Conservation (phyloP, 2,888 invertebrate genomes). For the Cecidostiba fungosa region DNA sequence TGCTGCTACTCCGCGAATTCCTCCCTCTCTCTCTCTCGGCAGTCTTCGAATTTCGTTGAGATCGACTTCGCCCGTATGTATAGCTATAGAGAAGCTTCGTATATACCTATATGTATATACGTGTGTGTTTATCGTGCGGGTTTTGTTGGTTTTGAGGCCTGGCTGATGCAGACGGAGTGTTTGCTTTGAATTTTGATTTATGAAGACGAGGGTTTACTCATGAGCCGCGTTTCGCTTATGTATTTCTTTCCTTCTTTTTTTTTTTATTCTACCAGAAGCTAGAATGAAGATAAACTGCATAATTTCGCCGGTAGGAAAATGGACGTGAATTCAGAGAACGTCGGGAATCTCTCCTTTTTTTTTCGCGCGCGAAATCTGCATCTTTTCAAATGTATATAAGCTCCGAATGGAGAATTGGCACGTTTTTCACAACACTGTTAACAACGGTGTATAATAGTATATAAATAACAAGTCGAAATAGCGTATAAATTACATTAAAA, state of each 20-base stretch:
- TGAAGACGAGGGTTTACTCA: slow-evolving; percentile 9
- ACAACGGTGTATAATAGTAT: background rate
- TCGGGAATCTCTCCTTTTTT: background rate
- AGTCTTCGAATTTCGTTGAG: background rate
- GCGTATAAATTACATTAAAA: background rate
- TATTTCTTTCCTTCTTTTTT: background rate
- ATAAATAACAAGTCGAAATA: background rate
- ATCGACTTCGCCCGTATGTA: background rate
- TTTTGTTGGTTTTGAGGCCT: slow-evolving; percentile 4
- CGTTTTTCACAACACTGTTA: background rate
- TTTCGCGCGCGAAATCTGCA: background rate
- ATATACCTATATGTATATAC: background rate
- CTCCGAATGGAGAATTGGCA: background rate
- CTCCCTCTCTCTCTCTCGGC: background rate
- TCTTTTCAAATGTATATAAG: background rate
- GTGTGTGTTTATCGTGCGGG: background rate
- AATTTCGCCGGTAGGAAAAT: background rate
- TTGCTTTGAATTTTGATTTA: slow-evolving; percentile 15
- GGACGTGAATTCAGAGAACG: background rate
- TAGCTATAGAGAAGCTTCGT: background rate
- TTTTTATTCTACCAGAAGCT: background rate
- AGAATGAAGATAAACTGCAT: slow-evolving; percentile 7
- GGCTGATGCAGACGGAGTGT: background rate
- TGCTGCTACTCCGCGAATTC: background rate
- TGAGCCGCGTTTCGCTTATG: slow-evolving; percentile 4